phyloP scores from a whole-genome alignment of 2,888 invertebrate species.

The Drosophila affinis region DNA sequence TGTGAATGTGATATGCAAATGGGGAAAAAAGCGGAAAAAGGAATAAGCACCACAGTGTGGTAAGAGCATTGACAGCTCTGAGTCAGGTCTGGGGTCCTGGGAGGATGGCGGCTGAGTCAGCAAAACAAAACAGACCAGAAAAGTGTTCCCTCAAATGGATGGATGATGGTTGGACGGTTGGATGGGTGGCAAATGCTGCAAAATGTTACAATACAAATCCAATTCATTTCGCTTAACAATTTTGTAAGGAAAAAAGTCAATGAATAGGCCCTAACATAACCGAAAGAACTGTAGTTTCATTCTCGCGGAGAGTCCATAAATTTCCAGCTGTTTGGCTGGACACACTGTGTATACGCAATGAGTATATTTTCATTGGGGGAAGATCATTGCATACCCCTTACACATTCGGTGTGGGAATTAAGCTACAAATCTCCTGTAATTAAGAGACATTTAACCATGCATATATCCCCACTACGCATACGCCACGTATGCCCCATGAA shows the following conservation, averaged over 20 bases:
- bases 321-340: no score
- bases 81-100: slow-evolving; percentile 16
- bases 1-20: slow-evolving; percentile 45
- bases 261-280: not conserved
- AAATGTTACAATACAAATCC: not conserved
- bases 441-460: not conserved
- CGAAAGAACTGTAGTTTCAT: not conserved
- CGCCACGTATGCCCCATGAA: not conserved
- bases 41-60: not conserved
- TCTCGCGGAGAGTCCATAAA: no score
- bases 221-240: not conserved
- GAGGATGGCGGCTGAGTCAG: not conserved
- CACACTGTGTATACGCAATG: no score
- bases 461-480: slow-evolving; percentile 10
- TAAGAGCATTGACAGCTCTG: slow-evolving; percentile 35
- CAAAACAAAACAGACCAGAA: slow-evolving; percentile 31
- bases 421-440: not conserved
- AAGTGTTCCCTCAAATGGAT: slow-evolving; percentile 37
- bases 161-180: not conserved
- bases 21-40: slow-evolving; percentile 19
- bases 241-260: not conserved
- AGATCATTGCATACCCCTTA: no score
- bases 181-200: slow-evolving; percentile 8
- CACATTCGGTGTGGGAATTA: no score
- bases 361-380: not conserved